A percentile compares a stretch with the other conserved stretches of the same genome.
phyloP scores from a whole-genome alignment of 2,113 vertebrate genomes.

The Neolamprologus variostigma region DNA sequence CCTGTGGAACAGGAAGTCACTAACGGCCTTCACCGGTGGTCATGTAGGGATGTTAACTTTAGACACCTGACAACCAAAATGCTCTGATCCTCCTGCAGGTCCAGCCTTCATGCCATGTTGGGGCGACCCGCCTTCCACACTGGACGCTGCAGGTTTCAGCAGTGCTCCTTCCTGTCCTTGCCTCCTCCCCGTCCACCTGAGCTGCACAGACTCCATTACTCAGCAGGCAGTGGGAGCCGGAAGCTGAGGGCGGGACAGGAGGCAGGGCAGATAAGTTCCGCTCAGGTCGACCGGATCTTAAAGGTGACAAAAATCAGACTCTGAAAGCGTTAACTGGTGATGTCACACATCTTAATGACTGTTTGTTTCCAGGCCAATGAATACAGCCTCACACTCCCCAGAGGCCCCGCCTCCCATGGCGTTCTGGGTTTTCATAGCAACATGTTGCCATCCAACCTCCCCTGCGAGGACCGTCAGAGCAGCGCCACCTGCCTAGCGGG shows the following conservation, averaged over 20 bases:
- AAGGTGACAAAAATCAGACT: conserved; percentile 17
- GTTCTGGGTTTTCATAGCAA: conserved; percentile 64
- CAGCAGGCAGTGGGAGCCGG: conserved; percentile 12
- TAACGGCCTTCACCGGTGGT: background rate
- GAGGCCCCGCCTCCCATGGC: conserved; percentile 33
- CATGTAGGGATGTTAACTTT: background rate
- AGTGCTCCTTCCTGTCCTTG: background rate
- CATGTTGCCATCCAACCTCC: conserved; percentile 53
- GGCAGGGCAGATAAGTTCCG: background rate
- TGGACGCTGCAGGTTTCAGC: background rate
- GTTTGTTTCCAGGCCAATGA: conserved; percentile 47
- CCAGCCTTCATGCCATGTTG: conserved; percentile 4
- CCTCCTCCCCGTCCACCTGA: background rate
- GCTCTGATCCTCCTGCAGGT: background rate
- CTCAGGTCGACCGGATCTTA: conserved; percentile 42
- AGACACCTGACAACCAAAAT: background rate
- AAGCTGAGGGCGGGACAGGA: conserved; percentile 1
- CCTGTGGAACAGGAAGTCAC: background rate
- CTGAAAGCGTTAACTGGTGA: background rate
- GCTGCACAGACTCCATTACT: background rate
- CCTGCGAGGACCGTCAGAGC: conserved; percentile 57
- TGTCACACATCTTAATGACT: background rate
- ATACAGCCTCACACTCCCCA: conserved; percentile 34
- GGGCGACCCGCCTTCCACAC: background rate
- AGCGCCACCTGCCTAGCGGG: conserved; percentile 58